Conservation (phyloP, 1,140 invertebrate species). For the Macrobrachium nipponense region DNA sequence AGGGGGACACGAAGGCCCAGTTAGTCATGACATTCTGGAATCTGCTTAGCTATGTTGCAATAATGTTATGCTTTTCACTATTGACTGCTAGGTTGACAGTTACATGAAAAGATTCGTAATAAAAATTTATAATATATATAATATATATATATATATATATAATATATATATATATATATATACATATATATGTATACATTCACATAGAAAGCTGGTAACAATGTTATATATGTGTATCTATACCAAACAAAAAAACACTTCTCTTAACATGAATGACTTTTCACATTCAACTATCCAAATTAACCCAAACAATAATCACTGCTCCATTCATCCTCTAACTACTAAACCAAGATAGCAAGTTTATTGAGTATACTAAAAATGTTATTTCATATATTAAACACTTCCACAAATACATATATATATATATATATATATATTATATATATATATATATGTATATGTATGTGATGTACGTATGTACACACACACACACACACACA, state of each 20-base stretch:
- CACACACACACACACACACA: background rate
- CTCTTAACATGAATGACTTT: no score
- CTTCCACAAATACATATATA: background rate
- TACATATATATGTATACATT: conserved; percentile 14
- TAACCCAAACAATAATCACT: no score
- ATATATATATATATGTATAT: no score
- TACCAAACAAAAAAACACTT: no score
- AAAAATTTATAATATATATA: background rate
- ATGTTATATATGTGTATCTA: background rate
- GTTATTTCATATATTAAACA: background rate
- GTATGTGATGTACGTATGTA: no score
- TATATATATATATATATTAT: conserved; percentile 17
- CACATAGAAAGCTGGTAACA: background rate
- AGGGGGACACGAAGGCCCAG: background rate
- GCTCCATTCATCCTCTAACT: no score
- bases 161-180: conserved; percentile 33
- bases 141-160: background rate
- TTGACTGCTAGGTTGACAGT: no score
- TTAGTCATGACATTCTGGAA: background rate
- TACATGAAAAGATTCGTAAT: background rate
- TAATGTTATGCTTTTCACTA: no score
- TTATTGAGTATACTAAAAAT: background rate
- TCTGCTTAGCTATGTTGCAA: background rate
- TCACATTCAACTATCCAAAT: no score
- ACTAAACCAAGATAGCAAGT: background rate